A percentile compares a stretch with the other conserved stretches of the same genome.
Evolutionary conservation across 2,888 invertebrate genomes (phyloP).

Genomic region (Papilio protenor): DNA sequence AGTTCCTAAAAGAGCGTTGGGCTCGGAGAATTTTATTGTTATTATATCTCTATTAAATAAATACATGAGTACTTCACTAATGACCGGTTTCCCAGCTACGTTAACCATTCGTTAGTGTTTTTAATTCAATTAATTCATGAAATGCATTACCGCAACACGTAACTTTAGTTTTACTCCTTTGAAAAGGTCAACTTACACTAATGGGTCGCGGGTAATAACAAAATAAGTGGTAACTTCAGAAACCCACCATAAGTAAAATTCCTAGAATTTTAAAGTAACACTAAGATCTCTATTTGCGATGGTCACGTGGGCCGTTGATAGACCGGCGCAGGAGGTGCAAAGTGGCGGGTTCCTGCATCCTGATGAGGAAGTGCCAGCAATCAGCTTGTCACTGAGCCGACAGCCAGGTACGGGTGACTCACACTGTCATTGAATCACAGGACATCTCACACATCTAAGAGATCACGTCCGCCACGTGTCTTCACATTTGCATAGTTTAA

Average conservation of each 20-base stretch:
- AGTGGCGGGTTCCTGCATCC: constrained; percentile 38
- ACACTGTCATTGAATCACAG: constrained; percentile 13
- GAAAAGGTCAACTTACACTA: too few relatives aligned
- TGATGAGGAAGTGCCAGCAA: constrained; percentile 37
- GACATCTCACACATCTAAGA: constrained; percentile 14
- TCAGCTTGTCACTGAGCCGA: constrained; percentile 23
- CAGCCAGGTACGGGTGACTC: constrained; percentile 23
- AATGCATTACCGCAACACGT: too few relatives aligned
- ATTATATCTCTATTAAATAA: too few relatives aligned
- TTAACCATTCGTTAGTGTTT: too few relatives aligned
- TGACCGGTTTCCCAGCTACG: background rate
- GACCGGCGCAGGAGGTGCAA: constrained; percentile 13
- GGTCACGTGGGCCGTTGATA: constrained; percentile 8
- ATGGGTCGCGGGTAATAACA: too few relatives aligned
- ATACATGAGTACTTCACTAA: too few relatives aligned
- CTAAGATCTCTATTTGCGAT: background rate
- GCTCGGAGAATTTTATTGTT: background rate
- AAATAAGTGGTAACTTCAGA: too few relatives aligned
- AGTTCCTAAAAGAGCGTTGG: background rate
- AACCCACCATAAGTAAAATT: background rate
- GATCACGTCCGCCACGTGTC: constrained; percentile 10
- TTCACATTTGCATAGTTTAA: background rate
- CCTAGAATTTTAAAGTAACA: background rate
- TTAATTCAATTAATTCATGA: too few relatives aligned
- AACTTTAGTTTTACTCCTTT: too few relatives aligned